Conservation (phyloP, 2,113 vertebrate genomes). For the Spheniscus mendiculus region DNA sequence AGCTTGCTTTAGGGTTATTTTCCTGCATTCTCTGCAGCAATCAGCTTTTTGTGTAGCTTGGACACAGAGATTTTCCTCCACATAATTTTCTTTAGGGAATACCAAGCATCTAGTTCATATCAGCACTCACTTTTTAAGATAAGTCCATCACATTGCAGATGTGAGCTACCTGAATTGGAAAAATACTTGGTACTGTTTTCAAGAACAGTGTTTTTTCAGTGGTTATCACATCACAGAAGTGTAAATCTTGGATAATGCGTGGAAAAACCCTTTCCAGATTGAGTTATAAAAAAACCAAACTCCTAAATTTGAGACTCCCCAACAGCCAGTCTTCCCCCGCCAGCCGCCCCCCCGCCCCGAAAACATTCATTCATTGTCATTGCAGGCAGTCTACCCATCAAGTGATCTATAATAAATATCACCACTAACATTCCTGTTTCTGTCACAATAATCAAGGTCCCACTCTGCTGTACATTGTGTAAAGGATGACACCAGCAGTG, state of each 20-base stretch:
- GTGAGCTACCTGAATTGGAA: neutral
- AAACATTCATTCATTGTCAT: neutral
- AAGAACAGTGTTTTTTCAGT: neutral
- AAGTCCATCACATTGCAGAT: neutral
- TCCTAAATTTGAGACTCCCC: neutral
- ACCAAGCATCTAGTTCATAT: neutral
- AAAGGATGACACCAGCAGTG: neutral
- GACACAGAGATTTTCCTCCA: neutral
- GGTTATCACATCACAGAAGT: neutral
- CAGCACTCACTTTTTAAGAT: neutral
- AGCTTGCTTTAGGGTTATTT: neutral
- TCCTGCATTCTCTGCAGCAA: neutral
- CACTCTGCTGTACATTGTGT: neutral
- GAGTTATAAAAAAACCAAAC: neutral
- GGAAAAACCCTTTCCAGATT: neutral
- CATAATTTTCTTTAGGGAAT: neutral
- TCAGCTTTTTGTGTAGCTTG: neutral
- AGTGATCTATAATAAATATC: neutral
- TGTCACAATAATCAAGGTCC: neutral
- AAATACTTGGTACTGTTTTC: neutral
- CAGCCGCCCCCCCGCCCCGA: too few species aligned
- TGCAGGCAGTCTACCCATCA: neutral
- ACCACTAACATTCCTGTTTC: neutral
- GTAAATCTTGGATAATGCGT: neutral
- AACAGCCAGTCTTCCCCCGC: neutral